These are phyloP conservation scores for Bradypodion pumilum DNA, from an alignment of 2,797 vertebrate genomes.

Conservation along the genomic window DNA sequence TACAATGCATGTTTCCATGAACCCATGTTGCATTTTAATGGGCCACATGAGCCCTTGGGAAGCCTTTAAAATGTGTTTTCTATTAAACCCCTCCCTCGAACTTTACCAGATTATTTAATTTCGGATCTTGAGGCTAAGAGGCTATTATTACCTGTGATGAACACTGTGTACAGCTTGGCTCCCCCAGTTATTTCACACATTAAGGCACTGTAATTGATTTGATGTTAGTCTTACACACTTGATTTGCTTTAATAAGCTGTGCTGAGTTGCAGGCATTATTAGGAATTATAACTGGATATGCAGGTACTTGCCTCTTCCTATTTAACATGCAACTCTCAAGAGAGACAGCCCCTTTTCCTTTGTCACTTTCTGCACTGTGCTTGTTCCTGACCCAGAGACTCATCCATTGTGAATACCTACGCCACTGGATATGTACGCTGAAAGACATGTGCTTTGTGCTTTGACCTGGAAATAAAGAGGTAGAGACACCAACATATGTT, in stretches of 20 bases:
- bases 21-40: conserved; percentile 34
- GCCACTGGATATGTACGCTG: background rate
- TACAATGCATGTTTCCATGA: conserved; percentile 6
- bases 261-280: background rate
- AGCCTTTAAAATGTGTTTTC: background rate
- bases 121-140: conserved; percentile 25
- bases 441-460: background rate
- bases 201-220: conserved; percentile 51
- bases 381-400: background rate
- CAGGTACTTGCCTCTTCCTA: background rate
- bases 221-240: conserved; percentile 46
- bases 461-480: background rate
- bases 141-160: conserved; percentile 35
- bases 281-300: conserved; percentile 9
- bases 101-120: conserved; percentile 28
- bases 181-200: conserved; percentile 29
- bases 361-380: background rate
- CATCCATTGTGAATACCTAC: background rate
- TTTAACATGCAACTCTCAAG: conserved; percentile 22
- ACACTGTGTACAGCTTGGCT: conserved; percentile 26
- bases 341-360: background rate
- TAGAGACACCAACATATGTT: background rate
- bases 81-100: conserved; percentile 9
- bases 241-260: conserved; percentile 49
- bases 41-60: conserved; percentile 7